Percentiles rank a stretch among this genome's conserved stretches.
These are phyloP conservation scores for Dipodomys stephensi DNA, from an alignment of 2,113 vertebrate species.

Conservation along the genomic window DNA sequence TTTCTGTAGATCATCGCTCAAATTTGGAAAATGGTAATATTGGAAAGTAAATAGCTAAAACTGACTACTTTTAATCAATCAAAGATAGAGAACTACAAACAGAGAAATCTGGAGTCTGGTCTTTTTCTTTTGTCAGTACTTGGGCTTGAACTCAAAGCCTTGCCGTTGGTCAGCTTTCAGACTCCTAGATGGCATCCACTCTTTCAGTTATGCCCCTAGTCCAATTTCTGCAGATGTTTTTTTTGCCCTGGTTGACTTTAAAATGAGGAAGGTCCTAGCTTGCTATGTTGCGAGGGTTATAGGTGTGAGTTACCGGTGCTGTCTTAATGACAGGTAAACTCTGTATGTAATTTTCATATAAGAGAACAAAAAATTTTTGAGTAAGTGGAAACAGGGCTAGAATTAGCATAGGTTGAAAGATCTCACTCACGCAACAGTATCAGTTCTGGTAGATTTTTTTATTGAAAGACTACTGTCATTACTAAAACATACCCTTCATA, in stretches of 20 bases:
- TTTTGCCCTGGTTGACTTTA: too few relatives aligned
- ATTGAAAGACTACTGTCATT: not conserved
- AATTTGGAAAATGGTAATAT: not conserved
- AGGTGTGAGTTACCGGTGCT: too few relatives aligned
- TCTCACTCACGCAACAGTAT: conserved; percentile 24
- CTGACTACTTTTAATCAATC: not conserved
- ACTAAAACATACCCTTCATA: not conserved
- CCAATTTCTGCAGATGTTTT: too few relatives aligned
- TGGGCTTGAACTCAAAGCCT: too few relatives aligned
- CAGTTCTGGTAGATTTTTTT: not conserved
- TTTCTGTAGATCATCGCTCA: not conserved
- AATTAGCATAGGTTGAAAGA: conserved; percentile 38
- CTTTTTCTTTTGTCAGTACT: too few relatives aligned
- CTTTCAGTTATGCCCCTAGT: too few relatives aligned
- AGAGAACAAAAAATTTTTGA: not conserved
- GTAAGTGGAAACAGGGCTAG: not conserved
- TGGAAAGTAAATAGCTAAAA: not conserved
- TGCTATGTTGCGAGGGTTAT: too few relatives aligned
- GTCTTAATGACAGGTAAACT: not conserved
- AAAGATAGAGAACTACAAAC: not conserved
- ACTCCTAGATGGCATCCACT: too few relatives aligned
- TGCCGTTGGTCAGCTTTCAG: too few relatives aligned
- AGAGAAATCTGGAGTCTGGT: not conserved
- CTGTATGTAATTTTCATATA: conserved; percentile 2
- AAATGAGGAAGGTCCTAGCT: too few relatives aligned